Evolutionary conservation across 23 tunicate species (phyloP).

Genomic region (Phallusia fumigata): DNA sequence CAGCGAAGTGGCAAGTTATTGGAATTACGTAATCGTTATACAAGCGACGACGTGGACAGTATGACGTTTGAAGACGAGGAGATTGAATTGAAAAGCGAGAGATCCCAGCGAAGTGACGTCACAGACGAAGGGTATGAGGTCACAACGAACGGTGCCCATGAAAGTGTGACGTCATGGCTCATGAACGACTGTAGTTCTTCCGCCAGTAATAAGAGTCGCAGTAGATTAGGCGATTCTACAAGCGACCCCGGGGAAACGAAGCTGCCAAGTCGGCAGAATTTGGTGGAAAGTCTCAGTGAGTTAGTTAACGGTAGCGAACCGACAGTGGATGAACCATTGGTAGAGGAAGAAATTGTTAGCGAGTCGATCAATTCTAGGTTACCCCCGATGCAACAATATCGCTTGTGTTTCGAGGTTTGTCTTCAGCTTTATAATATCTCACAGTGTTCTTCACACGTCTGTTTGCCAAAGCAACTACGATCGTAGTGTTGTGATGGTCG

Average conservation of each 20-base stretch:
- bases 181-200: not conserved
- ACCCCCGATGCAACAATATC: slow-evolving; percentile 36
- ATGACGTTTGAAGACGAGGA: slow-evolving; percentile 7
- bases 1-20: slow-evolving; percentile 1
- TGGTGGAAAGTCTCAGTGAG: not conserved
- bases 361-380: slow-evolving; percentile 34
- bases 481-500: no score
- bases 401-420: slow-evolving; percentile 38
- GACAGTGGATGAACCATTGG: not conserved
- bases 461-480: no score
- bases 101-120: not conserved
- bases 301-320: not conserved
- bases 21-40: slow-evolving; percentile 32
- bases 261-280: not conserved
- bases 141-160: not conserved
- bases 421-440: no score
- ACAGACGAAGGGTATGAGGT: not conserved
- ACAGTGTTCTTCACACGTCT: no score
- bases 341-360: slow-evolving; percentile 9
- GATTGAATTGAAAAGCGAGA: not conserved
- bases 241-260: not conserved
- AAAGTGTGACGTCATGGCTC: slow-evolving; percentile 19
- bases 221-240: not conserved
- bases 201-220: not conserved
- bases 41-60: slow-evolving; percentile 20